Percentiles rank a stretch among this genome's conserved stretches.
phyloP scores from a whole-genome alignment of 2,113 vertebrate species.

The Catagonus wagneri region DNA sequence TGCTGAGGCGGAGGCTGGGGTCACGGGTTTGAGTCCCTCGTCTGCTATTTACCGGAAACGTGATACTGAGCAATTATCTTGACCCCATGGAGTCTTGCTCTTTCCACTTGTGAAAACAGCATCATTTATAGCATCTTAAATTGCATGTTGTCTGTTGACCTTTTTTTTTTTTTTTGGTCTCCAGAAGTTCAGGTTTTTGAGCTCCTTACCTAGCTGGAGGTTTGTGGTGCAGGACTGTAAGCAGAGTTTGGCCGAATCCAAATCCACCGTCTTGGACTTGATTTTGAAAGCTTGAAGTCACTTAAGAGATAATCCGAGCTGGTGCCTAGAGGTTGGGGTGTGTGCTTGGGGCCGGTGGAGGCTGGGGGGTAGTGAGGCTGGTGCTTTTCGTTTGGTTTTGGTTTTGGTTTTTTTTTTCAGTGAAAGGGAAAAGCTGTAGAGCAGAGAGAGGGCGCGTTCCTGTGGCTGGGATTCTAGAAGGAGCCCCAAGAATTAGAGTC shows the following conservation, averaged over 20 bases:
- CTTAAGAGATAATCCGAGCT: background rate
- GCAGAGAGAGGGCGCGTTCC: background rate
- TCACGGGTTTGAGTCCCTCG: background rate
- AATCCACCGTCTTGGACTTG: background rate
- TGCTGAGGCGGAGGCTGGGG: background rate
- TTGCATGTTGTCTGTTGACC: background rate
- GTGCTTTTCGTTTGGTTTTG: background rate
- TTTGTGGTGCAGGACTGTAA: background rate
- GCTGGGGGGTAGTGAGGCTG: background rate
- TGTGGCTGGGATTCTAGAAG: background rate
- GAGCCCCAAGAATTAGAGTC: background rate
- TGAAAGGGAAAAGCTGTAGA: background rate
- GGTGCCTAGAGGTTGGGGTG: background rate
- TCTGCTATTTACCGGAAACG: background rate
- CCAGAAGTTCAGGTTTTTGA: background rate
- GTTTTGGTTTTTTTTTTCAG: background rate
- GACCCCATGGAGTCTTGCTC: background rate
- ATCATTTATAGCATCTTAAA: background rate
- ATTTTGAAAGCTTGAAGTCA: slow-evolving; percentile 21
- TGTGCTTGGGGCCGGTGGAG: background rate
- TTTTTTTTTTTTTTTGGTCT: background rate
- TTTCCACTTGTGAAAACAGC: background rate
- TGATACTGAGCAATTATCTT: background rate
- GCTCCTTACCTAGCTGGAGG: background rate
- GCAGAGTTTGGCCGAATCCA: background rate